Base-by-base conservation (phyloP, 1,140 invertebrate genomes). In the Carposina sasakii region DNA sequence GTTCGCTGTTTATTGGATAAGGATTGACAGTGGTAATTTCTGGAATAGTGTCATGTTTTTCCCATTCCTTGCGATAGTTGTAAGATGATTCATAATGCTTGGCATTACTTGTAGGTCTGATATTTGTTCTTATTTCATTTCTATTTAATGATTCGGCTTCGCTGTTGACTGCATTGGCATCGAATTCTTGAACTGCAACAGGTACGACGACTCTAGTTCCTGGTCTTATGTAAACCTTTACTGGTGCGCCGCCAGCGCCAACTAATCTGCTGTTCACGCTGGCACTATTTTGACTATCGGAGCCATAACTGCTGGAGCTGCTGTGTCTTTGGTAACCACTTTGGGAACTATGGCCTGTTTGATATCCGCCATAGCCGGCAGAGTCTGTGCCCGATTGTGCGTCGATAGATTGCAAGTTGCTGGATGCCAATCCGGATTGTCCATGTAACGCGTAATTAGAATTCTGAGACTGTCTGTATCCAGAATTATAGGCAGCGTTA, bases 21-120 rank as follows among this genome's bases (percentile, higher is more conserved):
- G 75, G 71, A 42, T 59, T 67, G 47, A 65, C 63, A 22, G 67
- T 65, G 15, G 68, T 44, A 21, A 61, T 53, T 19, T 60, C 52
- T 36, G 76, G 70, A 36, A 63, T 59, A 4, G 70, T 58, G 30
- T 76, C 55, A 39, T 78, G 76, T 56, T 74, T 83, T 62, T 86
- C 82, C 81, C 79, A 85, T 71, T 85, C 60, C 49, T 86, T 86
- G 23, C 57, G 73, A 39, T 85, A 85, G 34, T 67, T 83, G 47
- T 84, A 85, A 16, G 82, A 78, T 21, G 81, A 77, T 57, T 85
- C 70, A 33, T 85, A 85, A 57, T 74, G 67, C 59, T 81, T 86
- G 3, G 63, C 57, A n/a, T 57, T 57, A 36, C 31, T 57, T 16
- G 48, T 22, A 17, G 71, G 61, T 53, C 46, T 60, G n/a, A 55